These are phyloP conservation scores for Neodon shergylaensis DNA, from an alignment of 2,113 vertebrate species.

Conservation along the genomic window DNA sequence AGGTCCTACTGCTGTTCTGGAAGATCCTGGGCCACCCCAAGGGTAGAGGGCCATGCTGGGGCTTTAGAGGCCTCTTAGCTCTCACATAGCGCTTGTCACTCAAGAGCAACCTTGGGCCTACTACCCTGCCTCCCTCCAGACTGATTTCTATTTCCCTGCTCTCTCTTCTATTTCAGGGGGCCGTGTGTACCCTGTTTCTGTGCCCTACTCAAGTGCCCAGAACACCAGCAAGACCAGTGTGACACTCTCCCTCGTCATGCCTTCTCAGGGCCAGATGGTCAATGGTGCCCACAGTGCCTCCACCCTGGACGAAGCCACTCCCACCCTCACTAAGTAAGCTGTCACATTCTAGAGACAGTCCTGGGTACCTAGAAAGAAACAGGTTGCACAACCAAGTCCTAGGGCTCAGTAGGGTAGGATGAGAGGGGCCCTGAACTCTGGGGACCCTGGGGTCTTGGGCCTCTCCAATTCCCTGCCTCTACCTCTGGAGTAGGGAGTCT, in stretches of 20 bases:
- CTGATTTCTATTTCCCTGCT: background rate
- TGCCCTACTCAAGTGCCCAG: constrained; percentile 97
- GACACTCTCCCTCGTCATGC: constrained; percentile 98
- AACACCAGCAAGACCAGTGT: constrained; percentile 99
- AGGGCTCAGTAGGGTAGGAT: background rate
- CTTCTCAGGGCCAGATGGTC: constrained; percentile 96
- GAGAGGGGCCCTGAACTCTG: background rate
- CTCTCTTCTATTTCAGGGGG: constrained; percentile 87
- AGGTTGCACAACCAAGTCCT: background rate
- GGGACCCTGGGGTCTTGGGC: background rate
- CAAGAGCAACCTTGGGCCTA: rapidly evolving
- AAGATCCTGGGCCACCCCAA: background rate
- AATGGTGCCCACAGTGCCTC: constrained; percentile 96
- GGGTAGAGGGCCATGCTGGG: background rate
- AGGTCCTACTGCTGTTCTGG: background rate
- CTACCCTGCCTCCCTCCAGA: background rate
- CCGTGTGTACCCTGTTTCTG: constrained; percentile 96
- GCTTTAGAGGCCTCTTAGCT: background rate
- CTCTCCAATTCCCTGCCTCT: too few species aligned
- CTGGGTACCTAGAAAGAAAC: background rate
- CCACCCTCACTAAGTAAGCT: constrained; percentile 91
- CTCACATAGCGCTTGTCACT: background rate
- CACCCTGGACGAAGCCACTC: constrained; percentile 95
- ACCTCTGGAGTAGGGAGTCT: background rate
- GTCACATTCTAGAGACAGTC: background rate